phyloP scores from a whole-genome alignment of 2,113 vertebrate species.

The Apteryx owenii region DNA sequence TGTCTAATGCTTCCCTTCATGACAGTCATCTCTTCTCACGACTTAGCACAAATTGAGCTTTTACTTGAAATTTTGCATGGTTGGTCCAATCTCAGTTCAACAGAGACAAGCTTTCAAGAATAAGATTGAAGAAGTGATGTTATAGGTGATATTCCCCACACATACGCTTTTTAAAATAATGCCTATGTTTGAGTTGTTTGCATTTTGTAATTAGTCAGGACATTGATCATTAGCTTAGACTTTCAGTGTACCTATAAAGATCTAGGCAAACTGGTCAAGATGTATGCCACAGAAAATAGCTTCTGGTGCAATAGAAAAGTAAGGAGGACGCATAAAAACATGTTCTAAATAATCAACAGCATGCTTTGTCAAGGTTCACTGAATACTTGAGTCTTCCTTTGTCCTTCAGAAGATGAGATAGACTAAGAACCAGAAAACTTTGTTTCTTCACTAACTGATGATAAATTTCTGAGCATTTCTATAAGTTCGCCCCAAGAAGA shows the following conservation, averaged over 20 bases:
- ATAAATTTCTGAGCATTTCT: background rate
- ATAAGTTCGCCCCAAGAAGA: background rate
- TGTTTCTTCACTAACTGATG: background rate
- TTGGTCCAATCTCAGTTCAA: background rate
- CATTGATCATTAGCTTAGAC: background rate
- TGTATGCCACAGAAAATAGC: background rate
- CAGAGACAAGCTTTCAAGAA: background rate
- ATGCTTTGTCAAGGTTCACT: background rate
- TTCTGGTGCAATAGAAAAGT: background rate
- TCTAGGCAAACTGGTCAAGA: background rate
- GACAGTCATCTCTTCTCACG: background rate
- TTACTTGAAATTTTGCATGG: background rate
- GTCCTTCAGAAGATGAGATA: background rate
- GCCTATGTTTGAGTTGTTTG: background rate
- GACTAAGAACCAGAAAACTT: background rate
- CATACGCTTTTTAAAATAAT: background rate
- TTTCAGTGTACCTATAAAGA: background rate
- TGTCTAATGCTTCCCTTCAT: background rate
- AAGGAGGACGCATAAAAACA: background rate
- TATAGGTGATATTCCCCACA: background rate
- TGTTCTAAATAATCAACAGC: background rate
- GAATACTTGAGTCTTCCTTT: background rate
- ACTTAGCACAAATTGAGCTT: background rate
- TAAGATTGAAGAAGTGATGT: background rate
- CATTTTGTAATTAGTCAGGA: background rate